Evolutionary conservation across 2,797 vertebrate genomes (phyloP), one percentile per base, ranked within the genome.

Genomic region (Rousettus madagascariensis): DNA sequence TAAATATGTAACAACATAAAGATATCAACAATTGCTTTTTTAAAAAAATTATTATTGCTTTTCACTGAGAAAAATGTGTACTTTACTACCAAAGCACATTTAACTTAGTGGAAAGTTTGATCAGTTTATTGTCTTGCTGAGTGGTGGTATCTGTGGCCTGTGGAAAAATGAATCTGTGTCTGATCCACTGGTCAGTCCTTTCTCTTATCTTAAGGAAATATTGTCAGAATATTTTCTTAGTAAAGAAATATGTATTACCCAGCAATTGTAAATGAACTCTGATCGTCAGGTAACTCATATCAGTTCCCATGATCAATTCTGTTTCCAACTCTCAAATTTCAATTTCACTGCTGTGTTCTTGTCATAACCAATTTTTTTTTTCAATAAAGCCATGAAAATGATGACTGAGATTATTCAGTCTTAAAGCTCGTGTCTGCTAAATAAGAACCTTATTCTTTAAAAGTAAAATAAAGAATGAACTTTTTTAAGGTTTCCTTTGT

Each of bases 301-400:
- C 13, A 49, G 30, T 78, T 19, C 26, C 69, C 17, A 4, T 46
- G 46, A 74, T 66, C 84, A 72, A 28, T 59, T 86, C 49, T 61
- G 0, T 92, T 88, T 71, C 33, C 24, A 53, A 10, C 33, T 88
- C 28, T 33, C 43, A 19, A 74, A 53, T 24, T 90, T 78, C 16
- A 69, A 7, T 91, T 95, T 65, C 51, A 15, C 80, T 94, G 26
- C 38, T 77, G 2, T 46, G 24, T 33, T 95, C 33, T 33, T 94
- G 30, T 80, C 49, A 59, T 91, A 53, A 93, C 28, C 89, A 85
- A 85, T 90, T 80, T 57, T 26, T 65, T 88, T 89, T 72, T 91
- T 66, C 28, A 20, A 2, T 59, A 55, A 94, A 83, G 38, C 46
- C 9, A 16, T 51, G 43, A 75, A 26, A 53, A n/a, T 86, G 79